phyloP scores from a whole-genome alignment of 2,113 vertebrate genomes.

The Melanerpes formicivorus region DNA sequence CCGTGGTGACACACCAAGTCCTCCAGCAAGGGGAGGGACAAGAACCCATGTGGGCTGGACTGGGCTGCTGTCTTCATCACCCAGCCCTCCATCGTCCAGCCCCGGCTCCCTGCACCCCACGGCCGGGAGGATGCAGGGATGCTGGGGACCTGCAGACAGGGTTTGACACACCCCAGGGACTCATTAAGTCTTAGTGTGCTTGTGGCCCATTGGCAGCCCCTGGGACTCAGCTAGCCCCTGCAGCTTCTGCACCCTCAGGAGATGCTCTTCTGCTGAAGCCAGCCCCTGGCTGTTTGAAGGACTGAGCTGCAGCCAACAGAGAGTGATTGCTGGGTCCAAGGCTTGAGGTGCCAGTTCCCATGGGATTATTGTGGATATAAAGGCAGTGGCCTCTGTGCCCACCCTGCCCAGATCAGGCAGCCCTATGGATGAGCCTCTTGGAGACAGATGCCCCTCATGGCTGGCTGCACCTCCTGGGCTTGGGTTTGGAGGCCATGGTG shows the following conservation, averaged over 20 bases:
- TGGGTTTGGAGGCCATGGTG: neutral
- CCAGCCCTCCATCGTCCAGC: fast-evolving
- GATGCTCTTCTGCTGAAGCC: neutral
- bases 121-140: fast-evolving
- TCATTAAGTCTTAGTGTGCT: neutral
- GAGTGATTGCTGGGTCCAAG: neutral
- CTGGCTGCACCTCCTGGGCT: fast-evolving
- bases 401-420: neutral
- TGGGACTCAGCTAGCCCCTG: neutral
- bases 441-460: neutral
- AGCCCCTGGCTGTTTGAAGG: neutral
- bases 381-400: too few species aligned
- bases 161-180: fast-evolving
- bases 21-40: neutral
- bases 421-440: neutral
- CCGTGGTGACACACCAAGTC: fast-evolving
- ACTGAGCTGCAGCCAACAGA: neutral
- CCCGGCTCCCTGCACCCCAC: fast-evolving
- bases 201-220: fast-evolving
- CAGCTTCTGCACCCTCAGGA: neutral
- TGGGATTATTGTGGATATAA: neutral
- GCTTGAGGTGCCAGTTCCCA: neutral
- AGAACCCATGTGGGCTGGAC: fast-evolving
- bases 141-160: fast-evolving
- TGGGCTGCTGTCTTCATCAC: neutral